Percentiles rank a stretch among this genome's conserved stretches.
Evolutionary conservation across 1,140 invertebrate genomes (phyloP).

Genomic region (Acyrthosiphon pisum): DNA sequence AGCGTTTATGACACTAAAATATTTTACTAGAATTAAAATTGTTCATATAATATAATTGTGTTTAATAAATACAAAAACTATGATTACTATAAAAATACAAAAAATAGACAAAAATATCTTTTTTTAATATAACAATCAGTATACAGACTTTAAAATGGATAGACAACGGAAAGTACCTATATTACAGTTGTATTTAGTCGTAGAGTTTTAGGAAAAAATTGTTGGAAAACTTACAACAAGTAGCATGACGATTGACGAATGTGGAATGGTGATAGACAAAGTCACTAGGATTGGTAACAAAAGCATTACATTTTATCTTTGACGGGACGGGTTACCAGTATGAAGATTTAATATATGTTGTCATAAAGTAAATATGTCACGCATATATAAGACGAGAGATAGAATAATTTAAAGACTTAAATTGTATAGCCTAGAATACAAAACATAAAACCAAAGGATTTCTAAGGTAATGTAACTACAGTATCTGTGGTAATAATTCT

Average conservation of each 20-base stretch:
- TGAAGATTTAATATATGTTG: background rate
- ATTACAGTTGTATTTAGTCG: background rate
- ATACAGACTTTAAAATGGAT: too few relatives aligned
- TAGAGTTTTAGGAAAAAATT: background rate
- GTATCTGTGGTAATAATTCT: too few relatives aligned
- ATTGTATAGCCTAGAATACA: background rate
- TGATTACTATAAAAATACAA: too few relatives aligned
- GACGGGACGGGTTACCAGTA: background rate
- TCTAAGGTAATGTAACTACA: background rate
- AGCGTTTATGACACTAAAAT: too few relatives aligned
- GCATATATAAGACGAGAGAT: background rate
- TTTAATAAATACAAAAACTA: too few relatives aligned
- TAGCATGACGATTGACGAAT: background rate
- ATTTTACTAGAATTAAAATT: too few relatives aligned
- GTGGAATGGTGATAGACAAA: background rate
- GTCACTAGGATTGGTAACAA: background rate
- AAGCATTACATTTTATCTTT: background rate
- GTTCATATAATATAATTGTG: too few relatives aligned
- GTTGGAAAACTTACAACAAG: background rate
- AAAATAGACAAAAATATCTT: too few relatives aligned
- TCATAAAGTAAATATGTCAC: background rate
- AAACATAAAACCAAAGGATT: background rate
- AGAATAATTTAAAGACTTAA: background rate
- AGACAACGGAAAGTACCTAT: too few relatives aligned
- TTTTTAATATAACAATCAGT: too few relatives aligned